Evolutionary conservation across 2,888 invertebrate species (phyloP).

Genomic region (Ditula angustiorana): DNA sequence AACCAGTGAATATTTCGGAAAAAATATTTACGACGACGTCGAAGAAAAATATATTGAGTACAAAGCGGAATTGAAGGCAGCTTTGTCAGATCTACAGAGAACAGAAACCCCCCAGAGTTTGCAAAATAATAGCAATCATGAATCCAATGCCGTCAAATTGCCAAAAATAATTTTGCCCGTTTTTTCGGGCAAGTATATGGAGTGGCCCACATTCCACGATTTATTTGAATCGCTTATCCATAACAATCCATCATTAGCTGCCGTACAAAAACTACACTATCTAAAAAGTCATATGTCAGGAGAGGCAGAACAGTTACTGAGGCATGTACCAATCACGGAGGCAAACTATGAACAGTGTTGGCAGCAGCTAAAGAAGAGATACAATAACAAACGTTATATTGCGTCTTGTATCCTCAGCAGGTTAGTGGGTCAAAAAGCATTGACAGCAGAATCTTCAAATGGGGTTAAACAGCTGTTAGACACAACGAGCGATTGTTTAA

Average conservation of each 20-base stretch:
- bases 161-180: no score
- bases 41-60: not conserved
- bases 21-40: not conserved
- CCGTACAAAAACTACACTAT: no score
- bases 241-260: conserved; percentile 11
- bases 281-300: no score
- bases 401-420: conserved; percentile 22
- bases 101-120: not conserved
- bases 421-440: conserved; percentile 26
- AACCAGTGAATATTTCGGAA: not conserved
- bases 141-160: not conserved
- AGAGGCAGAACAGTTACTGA: no score
- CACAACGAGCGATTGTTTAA: conserved; percentile 27
- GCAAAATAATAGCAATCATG: not conserved
- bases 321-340: not conserved
- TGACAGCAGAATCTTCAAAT: conserved; percentile 18
- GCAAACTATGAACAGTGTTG: conserved; percentile 12
- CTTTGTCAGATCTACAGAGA: not conserved
- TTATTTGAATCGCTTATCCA: conserved; percentile 27
- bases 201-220: no score
- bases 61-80: not conserved
- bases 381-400: conserved; percentile 37
- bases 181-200: conserved; percentile 31
- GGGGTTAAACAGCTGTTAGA: conserved; percentile 25
- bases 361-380: conserved; percentile 32